Evolutionary conservation across 1,140 invertebrate genomes (phyloP).

Genomic region (Cotesia typhae): DNA sequence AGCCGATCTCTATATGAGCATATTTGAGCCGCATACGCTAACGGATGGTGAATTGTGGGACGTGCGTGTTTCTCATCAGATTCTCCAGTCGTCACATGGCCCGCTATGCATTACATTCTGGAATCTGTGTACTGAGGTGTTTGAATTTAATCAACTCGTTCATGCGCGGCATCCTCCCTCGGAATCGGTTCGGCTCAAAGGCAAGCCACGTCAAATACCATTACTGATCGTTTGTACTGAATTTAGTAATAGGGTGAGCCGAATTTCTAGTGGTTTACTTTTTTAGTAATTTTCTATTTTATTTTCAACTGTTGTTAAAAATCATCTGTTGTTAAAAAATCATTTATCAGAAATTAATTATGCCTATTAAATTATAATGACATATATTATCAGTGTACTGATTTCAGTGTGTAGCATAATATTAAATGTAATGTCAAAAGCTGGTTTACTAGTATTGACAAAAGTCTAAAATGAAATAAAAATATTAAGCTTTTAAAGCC

Average conservation of each 20-base stretch:
- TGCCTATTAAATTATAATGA: no score
- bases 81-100: slow-evolving; percentile 38
- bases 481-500: slow-evolving; percentile 37
- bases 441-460: background rate
- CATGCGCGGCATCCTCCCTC: slow-evolving; percentile 57
- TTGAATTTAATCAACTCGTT: slow-evolving; percentile 66
- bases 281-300: no score
- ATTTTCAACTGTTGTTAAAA: no score
- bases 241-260: no score
- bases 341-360: no score
- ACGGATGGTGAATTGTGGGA: no score
- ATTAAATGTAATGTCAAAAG: slow-evolving; percentile 8
- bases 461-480: slow-evolving; percentile 48
- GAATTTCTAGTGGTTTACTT: no score
- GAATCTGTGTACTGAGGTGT: slow-evolving; percentile 61
- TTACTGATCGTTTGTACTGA: slow-evolving; percentile 46
- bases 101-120: slow-evolving; percentile 39
- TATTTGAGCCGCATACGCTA: slow-evolving; percentile 53
- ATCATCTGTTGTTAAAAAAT: no score
- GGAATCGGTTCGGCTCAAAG: slow-evolving; percentile 55
- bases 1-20: slow-evolving; percentile 58
- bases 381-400: no score
- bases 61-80: background rate
- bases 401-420: no score
- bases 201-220: slow-evolving; percentile 62